Conservation (phyloP, 2,113 vertebrate genomes). For the Chaetura pelagica region DNA sequence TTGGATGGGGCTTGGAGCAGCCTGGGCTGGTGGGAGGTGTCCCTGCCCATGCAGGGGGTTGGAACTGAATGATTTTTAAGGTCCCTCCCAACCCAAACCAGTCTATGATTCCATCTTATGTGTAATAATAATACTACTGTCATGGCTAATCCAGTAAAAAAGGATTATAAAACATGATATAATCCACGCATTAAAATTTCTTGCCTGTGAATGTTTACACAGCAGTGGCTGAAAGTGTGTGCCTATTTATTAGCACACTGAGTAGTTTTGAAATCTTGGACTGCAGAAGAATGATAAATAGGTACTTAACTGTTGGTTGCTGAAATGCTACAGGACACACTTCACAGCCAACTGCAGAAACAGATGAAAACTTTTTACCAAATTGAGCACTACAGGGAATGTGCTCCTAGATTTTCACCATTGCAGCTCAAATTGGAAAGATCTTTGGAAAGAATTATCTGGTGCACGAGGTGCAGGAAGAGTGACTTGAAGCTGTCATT, state of each 20-base stretch:
- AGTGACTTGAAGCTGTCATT: constrained; percentile 21
- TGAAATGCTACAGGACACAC: background rate
- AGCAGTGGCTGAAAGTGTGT: background rate
- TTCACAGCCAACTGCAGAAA: background rate
- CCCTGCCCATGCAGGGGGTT: too few relatives aligned
- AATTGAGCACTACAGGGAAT: background rate
- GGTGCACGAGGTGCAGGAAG: background rate
- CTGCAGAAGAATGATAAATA: background rate
- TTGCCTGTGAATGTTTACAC: background rate
- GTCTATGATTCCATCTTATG: too few relatives aligned
- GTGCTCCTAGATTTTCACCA: background rate
- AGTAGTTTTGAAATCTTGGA: background rate
- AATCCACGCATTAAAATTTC: background rate
- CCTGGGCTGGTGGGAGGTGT: too few relatives aligned
- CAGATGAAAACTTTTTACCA: background rate
- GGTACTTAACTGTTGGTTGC: background rate
- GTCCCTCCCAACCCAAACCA: too few relatives aligned
- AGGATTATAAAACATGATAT: background rate
- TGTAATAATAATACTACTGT: background rate
- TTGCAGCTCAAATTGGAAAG: background rate
- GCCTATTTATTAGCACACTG: background rate
- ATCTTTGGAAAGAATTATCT: background rate
- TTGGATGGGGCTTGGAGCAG: too few relatives aligned
- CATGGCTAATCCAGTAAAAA: background rate
- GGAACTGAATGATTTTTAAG: too few relatives aligned